Conservation (phyloP, 2,888 invertebrate species). For the Augochlorella aurata region DNA sequence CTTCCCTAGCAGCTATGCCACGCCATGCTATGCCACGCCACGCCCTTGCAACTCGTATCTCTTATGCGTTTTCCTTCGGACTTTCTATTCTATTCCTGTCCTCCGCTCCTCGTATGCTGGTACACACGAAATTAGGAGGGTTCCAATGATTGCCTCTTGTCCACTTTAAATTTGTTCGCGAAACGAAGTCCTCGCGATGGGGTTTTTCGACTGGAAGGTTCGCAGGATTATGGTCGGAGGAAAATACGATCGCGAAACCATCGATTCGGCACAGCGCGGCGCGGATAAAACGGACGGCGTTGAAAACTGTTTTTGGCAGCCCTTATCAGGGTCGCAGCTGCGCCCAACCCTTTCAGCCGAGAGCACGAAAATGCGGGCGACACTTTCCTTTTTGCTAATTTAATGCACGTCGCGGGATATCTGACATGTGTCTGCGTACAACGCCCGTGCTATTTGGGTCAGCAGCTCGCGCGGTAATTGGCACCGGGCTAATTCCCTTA, state of each 20-base stretch:
- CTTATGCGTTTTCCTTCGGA: neutral
- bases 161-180: no score
- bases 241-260: no score
- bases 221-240: no score
- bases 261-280: neutral
- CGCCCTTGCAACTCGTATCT: neutral
- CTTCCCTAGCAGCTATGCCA: neutral
- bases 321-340: neutral
- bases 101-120: neutral
- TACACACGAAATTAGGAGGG: neutral
- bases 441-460: conserved; percentile 15
- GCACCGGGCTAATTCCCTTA: conserved; percentile 53
- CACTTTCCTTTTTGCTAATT: neutral
- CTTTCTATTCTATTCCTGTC: conserved; percentile 9
- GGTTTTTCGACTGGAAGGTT: no score
- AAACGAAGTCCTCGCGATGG: no score
- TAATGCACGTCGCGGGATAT: conserved; percentile 1
- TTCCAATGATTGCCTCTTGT: no score
- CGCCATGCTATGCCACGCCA: neutral
- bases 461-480: conserved; percentile 54
- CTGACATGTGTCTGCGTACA: conserved; percentile 2
- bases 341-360: neutral
- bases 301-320: neutral
- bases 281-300: neutral
- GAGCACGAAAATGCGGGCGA: neutral